Percentiles rank a stretch among this genome's conserved stretches.
These are phyloP conservation scores for Bombus turneri DNA, from an alignment of 1,140 invertebrate species.

Conservation along the genomic window DNA sequence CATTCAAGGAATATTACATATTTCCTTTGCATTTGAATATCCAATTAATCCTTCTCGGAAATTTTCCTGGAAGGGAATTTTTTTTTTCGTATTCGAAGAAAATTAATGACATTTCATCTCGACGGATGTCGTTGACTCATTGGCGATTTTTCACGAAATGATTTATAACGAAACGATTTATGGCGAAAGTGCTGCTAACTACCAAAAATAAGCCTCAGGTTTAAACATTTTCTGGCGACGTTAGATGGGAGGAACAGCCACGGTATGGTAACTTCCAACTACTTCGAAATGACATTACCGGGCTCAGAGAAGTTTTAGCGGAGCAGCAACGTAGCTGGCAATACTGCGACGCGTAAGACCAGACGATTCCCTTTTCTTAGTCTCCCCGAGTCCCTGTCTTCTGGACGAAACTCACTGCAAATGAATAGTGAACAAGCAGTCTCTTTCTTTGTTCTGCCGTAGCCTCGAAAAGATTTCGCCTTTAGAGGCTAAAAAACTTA, in stretches of 20 bases:
- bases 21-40: neutral
- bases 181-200: neutral
- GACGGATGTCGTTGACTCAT: neutral
- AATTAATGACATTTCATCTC: neutral
- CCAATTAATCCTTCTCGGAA: neutral
- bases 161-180: neutral
- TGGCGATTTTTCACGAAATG: too few species aligned
- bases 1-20: neutral
- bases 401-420: neutral
- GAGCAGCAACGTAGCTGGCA: neutral
- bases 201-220: neutral
- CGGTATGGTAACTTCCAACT: constrained; percentile 29
- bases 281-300: constrained; percentile 22
- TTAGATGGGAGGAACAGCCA: neutral
- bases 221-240: neutral
- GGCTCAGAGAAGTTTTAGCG: neutral
- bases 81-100: neutral
- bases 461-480: neutral
- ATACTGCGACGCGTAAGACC: neutral
- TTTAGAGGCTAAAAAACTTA: neutral
- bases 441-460: neutral
- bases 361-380: neutral
- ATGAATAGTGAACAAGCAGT: constrained; percentile 16
- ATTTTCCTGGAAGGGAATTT: neutral
- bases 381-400: too few species aligned